Evolutionary conservation across 1,140 invertebrate genomes (phyloP).

Genomic region (Rhopalosiphum maidis): DNA sequence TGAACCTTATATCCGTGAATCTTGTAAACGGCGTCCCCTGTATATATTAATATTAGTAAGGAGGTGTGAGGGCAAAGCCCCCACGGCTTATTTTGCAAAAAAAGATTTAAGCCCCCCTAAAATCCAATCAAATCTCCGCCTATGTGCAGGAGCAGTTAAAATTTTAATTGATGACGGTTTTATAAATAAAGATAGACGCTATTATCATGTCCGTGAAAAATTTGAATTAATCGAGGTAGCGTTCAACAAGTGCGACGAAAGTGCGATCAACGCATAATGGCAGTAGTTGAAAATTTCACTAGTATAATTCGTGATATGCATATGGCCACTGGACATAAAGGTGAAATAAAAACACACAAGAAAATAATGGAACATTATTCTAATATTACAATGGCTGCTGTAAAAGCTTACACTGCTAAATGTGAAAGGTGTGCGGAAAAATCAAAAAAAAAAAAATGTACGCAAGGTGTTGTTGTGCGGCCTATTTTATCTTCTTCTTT

Average conservation of each 20-base stretch:
- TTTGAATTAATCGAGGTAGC: neutral
- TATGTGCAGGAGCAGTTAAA: neutral
- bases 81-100: too few species aligned
- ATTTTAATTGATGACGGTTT: neutral
- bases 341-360: neutral
- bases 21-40: too few species aligned
- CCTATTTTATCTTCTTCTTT: neutral
- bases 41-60: too few species aligned
- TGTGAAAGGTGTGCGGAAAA: conserved; percentile 6
- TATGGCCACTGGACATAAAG: neutral
- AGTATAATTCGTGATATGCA: too few species aligned
- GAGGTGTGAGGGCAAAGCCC: too few species aligned
- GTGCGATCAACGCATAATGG: too few species aligned
- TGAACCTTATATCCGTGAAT: too few species aligned
- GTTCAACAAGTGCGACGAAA: neutral
- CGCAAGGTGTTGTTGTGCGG: neutral
- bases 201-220: neutral
- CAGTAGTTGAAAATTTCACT: too few species aligned
- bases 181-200: neutral
- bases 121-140: too few species aligned
- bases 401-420: neutral
- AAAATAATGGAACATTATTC: neutral
- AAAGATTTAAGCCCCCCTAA: too few species aligned
- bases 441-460: too few species aligned
- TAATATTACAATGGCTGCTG: neutral